Conservation (phyloP, 2,888 invertebrate genomes). For the Macrosoma leucophasiata region DNA sequence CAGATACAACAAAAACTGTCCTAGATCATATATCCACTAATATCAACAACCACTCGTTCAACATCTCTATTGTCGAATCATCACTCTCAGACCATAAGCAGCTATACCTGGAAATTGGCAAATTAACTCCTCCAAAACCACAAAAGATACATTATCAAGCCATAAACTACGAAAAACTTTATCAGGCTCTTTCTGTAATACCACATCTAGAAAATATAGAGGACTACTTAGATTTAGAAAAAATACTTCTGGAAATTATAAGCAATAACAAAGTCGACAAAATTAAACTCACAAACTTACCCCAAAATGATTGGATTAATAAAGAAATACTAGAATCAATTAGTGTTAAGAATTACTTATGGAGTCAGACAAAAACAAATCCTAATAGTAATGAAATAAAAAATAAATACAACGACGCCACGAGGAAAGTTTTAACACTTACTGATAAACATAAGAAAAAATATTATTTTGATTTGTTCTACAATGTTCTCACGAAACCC, state of each 20-base stretch:
- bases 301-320: slow-evolving; percentile 20
- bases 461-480: slow-evolving; percentile 17
- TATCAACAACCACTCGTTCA: slow-evolving; percentile 11
- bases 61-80: slow-evolving; percentile 20
- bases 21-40: slow-evolving; percentile 20
- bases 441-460: slow-evolving; percentile 11
- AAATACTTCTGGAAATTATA: too few relatives aligned
- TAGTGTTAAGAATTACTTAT: slow-evolving; percentile 14
- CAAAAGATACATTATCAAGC: slow-evolving; percentile 20
- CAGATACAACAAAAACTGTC: slow-evolving; percentile 15
- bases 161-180: slow-evolving; percentile 18
- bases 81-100: slow-evolving; percentile 22
- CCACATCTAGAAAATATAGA: too few relatives aligned
- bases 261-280: too few relatives aligned
- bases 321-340: slow-evolving; percentile 15
- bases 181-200: too few relatives aligned
- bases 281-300: slow-evolving; percentile 12
- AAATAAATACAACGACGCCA: slow-evolving; percentile 5
- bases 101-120: slow-evolving; percentile 17
- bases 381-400: slow-evolving; percentile 7
- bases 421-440: slow-evolving; percentile 6
- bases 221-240: too few relatives aligned
- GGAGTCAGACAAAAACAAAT: slow-evolving; percentile 11
- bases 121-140: slow-evolving; percentile 3
- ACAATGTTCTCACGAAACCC: slow-evolving; percentile 15